Evolutionary conservation across 2,113 vertebrate genomes (phyloP), one percentile per base, ranked within the genome.

Genomic region (rat (Rattus norvegicus)): DNA sequence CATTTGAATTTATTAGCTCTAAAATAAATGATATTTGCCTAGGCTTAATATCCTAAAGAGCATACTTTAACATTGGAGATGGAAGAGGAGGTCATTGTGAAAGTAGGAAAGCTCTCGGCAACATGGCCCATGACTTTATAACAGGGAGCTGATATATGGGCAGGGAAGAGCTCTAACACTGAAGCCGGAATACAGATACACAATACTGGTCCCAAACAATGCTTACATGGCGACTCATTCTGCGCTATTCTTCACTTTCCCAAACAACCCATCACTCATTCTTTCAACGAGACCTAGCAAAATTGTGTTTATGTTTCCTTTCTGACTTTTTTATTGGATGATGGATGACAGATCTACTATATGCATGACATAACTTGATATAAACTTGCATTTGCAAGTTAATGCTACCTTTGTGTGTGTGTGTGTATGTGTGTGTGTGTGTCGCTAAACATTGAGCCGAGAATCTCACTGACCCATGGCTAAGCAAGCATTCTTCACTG

Each of bases 331-430:
- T 94, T 54, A 93, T 79, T 70, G 96, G 65, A 90, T 93, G 81
- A 92, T 87, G 7, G 39, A 90, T 88, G 39, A 24, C 85, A 85
- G 76, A 83, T 79, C 96, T 76, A 88, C 36, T 72, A 39, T 96
- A 90, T 59, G 97, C 96, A 97, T 95, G 95, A 73, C 63, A 72
- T 81, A 73, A 69, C 30, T 98, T 97, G 86, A 70, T 94, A 88
- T 86, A 94, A 97, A 96, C 22, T 95, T 61, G 43, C 79, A 95
- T 94, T 92, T 95, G 89, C 43, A 90, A 94, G 93, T 87, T 96
- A 88, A 75, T 92, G 63, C 81, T 76, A 10, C 30, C 6, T 54
- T 0, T 19, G 47, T 52, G 26, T 76, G 20, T 47, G 22, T 76
- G 39, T 79, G 63, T 79, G 11, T 52, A 28, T 33, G 26, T 80